phyloP scores from a whole-genome alignment of 2,888 invertebrate species.

The Ophioninae sp. region DNA sequence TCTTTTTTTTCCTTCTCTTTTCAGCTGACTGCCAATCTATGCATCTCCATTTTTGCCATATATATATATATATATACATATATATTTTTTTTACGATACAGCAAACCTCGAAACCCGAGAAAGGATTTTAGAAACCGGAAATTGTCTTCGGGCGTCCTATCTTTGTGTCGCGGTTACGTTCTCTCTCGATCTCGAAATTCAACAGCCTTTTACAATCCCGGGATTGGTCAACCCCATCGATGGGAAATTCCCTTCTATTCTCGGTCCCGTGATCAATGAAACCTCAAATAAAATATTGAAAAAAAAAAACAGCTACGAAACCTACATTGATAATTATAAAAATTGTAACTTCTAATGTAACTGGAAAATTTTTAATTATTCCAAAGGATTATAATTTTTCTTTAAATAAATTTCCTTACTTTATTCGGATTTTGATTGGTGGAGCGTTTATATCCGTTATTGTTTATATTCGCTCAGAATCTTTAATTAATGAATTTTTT shows the following conservation, averaged over 20 bases:
- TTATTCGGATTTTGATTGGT: no score
- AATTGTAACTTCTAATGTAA: no score
- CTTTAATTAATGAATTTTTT: no score
- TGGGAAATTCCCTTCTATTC: background rate
- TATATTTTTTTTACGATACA: background rate
- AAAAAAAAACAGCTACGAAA: background rate
- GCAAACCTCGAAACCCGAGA: background rate
- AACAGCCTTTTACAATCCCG: background rate
- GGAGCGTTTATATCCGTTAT: no score
- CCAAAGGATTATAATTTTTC: no score
- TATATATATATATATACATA: no score
- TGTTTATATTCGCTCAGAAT: no score
- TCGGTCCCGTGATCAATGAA: background rate
- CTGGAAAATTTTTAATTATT: no score
- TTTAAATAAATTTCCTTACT: no score
- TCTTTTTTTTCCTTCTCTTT: background rate
- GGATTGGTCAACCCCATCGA: background rate
- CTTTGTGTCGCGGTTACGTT: background rate
- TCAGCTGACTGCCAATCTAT: background rate
- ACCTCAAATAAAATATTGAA: background rate
- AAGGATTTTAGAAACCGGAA: background rate
- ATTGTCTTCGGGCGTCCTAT: background rate
- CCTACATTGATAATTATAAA: background rate
- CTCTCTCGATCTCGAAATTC: background rate
- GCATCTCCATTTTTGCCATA: background rate